A percentile compares a stretch with the other conserved stretches of the same genome.
phyloP scores from a whole-genome alignment of 2,888 invertebrate genomes.

The Polietes domitor region DNA sequence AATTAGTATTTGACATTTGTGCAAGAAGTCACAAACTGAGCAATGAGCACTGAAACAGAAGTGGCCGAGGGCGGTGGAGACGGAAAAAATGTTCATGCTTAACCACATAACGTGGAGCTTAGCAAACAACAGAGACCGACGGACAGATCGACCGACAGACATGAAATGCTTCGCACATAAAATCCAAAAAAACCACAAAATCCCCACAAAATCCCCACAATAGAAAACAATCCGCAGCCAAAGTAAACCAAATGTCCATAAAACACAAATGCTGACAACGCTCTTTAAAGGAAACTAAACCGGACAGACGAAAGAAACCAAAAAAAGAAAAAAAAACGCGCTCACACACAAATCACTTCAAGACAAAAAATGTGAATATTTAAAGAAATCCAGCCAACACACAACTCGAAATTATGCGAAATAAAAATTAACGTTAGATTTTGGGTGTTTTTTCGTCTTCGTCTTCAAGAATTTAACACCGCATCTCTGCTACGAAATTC shows the following conservation, averaged over 20 bases:
- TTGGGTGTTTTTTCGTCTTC: background rate
- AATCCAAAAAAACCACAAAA: constrained; percentile 52
- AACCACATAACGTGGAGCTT: constrained; percentile 58
- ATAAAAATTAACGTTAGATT: background rate
- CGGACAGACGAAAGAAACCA: background rate
- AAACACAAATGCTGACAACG: constrained; percentile 60
- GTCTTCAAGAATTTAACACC: background rate
- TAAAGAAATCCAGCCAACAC: background rate
- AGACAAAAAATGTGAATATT: background rate
- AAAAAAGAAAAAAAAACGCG: background rate
- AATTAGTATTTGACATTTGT: constrained; percentile 1
- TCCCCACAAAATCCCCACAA: constrained; percentile 62
- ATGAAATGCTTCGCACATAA: constrained; percentile 54
- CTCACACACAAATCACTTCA: constrained; percentile 17
- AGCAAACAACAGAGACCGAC: constrained; percentile 21
- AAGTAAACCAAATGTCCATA: constrained; percentile 38
- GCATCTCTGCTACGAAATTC: background rate
- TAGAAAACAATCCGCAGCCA: constrained; percentile 41
- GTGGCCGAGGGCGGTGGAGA: background rate
- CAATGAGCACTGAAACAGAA: background rate
- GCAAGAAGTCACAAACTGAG: background rate
- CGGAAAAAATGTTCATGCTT: constrained; percentile 48
- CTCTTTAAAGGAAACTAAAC: constrained; percentile 3
- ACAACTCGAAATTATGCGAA: background rate
- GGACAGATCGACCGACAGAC: background rate